phyloP scores from a whole-genome alignment of 2,797 vertebrate genomes.

The Poliocrania exsul region DNA sequence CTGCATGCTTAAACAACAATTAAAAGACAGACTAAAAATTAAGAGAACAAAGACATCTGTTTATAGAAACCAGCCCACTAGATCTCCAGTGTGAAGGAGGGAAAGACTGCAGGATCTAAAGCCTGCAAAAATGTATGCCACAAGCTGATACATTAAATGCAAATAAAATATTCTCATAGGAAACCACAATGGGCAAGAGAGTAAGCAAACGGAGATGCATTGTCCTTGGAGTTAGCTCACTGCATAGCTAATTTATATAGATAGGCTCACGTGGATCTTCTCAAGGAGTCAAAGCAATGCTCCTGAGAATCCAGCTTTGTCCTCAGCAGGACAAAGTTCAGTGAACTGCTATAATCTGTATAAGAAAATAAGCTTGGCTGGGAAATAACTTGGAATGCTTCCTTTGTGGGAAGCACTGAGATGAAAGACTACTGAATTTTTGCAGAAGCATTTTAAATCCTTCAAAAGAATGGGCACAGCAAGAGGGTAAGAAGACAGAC shows the following conservation, averaged over 20 bases:
- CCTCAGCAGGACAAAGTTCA: constrained; percentile 52
- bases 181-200: background rate
- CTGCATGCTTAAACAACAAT: constrained; percentile 40
- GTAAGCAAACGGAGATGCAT: background rate
- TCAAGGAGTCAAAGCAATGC: constrained; percentile 10
- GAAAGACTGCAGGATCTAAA: background rate
- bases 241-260: background rate
- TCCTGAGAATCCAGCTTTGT: constrained; percentile 43
- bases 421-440: constrained; percentile 55
- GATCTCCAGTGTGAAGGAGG: background rate
- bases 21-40: constrained; percentile 40
- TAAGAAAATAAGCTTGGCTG: constrained; percentile 59
- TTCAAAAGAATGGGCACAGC: constrained; percentile 43
- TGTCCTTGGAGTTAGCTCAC: background rate
- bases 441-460: constrained; percentile 31
- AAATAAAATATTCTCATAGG: background rate
- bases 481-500: constrained; percentile 18
- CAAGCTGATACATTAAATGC: background rate
- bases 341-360: constrained; percentile 60
- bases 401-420: constrained; percentile 44
- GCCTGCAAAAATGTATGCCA: background rate
- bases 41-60: constrained; percentile 17
- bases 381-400: constrained; percentile 56
- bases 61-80: background rate
- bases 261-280: constrained; percentile 8